Conservation (phyloP, 2,888 invertebrate species). For the Nemurella pictetii region DNA sequence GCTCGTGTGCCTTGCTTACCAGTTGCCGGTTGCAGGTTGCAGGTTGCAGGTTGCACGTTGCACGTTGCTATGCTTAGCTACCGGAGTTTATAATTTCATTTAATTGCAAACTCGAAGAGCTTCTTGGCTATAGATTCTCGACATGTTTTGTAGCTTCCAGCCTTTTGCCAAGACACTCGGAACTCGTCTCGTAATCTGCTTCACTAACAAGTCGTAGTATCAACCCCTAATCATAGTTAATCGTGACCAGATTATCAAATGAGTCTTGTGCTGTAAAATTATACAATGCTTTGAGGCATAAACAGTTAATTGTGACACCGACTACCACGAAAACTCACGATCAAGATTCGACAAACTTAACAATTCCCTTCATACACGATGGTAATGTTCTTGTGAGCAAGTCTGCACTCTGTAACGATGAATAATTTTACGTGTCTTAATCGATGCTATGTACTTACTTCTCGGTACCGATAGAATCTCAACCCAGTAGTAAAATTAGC, state of each 20-base stretch:
- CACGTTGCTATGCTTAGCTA: not conserved
- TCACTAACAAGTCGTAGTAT: not conserved
- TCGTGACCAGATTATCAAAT: conserved; percentile 17
- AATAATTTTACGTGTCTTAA: not conserved
- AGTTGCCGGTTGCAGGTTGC: too few species aligned
- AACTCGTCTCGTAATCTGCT: not conserved
- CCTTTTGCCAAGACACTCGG: not conserved
- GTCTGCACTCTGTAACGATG: not conserved
- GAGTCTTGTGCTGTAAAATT: conserved; percentile 1
- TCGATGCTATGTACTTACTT: not conserved
- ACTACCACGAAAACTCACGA: not conserved
- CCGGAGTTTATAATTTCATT: not conserved
- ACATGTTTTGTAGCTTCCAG: not conserved
- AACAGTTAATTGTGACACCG: conserved; percentile 10
- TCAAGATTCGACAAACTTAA: not conserved
- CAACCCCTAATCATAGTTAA: conserved; percentile 12
- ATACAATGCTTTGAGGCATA: not conserved
- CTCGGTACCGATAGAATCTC: not conserved
- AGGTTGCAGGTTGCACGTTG: not conserved
- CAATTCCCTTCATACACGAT: not conserved
- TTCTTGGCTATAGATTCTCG: not conserved
- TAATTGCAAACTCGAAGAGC: not conserved
- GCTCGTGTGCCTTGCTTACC: too few species aligned
- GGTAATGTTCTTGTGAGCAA: not conserved
- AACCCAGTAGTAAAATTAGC: not conserved